Conservation (phyloP, 2,888 invertebrate genomes). For the Macrosiphum euphorbiae region DNA sequence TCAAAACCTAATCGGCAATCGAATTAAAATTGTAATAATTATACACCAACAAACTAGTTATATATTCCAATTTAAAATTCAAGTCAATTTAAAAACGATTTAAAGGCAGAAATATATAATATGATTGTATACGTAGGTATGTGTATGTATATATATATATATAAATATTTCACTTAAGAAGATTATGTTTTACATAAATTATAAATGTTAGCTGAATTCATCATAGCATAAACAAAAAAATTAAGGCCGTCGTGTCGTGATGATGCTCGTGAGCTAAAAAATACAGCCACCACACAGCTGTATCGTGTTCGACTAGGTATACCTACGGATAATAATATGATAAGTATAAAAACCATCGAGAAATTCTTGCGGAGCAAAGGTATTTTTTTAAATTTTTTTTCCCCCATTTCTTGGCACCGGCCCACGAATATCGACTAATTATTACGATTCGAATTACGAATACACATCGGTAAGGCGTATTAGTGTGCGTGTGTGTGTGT, state of each 20-base stretch:
- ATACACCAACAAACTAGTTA: constrained; percentile 14
- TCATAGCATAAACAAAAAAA: neutral
- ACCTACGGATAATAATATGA: neutral
- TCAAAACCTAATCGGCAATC: neutral
- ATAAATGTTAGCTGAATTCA: neutral
- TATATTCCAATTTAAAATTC: constrained; percentile 34
- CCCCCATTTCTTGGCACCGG: constrained; percentile 1
- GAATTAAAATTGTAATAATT: constrained; percentile 8
- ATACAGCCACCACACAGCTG: neutral
- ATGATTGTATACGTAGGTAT: neutral
- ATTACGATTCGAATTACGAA: constrained; percentile 13
- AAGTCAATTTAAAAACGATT: constrained; percentile 38
- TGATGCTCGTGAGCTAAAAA: neutral
- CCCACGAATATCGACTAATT: constrained; percentile 23
- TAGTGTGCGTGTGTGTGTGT: neutral
- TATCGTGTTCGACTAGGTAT: neutral
- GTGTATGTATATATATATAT: neutral
- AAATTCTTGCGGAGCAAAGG: neutral
- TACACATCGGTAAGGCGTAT: neutral
- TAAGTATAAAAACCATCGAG: neutral
- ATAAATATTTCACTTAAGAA: constrained; percentile 25
- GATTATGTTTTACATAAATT: constrained; percentile 49
- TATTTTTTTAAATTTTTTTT: neutral
- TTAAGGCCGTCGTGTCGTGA: constrained; percentile 24
- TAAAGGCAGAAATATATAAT: neutral